Evolutionary conservation across 2,888 invertebrate species (phyloP).

Genomic region (Pseudeuparius sepicola): DNA sequence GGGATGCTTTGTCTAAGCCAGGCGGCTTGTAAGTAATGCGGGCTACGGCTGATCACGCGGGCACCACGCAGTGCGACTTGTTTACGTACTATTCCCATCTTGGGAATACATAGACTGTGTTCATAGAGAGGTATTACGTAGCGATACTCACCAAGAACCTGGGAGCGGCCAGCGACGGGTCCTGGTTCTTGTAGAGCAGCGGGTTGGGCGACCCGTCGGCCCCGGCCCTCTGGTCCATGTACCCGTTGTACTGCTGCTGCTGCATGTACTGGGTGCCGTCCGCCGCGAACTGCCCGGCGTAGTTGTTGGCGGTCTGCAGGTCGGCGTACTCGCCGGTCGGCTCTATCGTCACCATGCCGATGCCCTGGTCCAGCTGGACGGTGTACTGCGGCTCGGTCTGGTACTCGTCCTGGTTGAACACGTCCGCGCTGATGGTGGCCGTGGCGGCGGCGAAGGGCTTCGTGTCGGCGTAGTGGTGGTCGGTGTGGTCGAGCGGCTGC

Average conservation of each 20-base stretch:
- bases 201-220: conserved; percentile 47
- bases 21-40: too few species aligned
- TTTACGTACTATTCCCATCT: too few species aligned
- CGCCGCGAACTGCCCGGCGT: conserved; percentile 25
- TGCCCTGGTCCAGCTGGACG: conserved; percentile 19
- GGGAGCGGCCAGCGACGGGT: conserved; percentile 57
- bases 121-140: too few species aligned
- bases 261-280: conserved; percentile 30
- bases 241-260: conserved; percentile 30
- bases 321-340: conserved; percentile 49
- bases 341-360: conserved; percentile 20
- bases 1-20: too few species aligned
- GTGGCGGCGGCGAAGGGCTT: conserved; percentile 17
- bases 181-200: conserved; percentile 47
- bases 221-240: conserved; percentile 23
- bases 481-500: too few species aligned
- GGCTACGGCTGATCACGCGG: too few species aligned
- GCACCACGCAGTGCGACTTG: too few species aligned
- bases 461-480: conserved; percentile 16
- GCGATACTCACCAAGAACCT: conserved; percentile 31
- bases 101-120: too few species aligned
- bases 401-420: conserved; percentile 19
- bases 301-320: conserved; percentile 50
- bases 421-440: conserved; percentile 8
- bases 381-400: conserved; percentile 20